Evolutionary conservation across 2,888 invertebrate genomes (phyloP).

Genomic region (Litoditis marina): DNA sequence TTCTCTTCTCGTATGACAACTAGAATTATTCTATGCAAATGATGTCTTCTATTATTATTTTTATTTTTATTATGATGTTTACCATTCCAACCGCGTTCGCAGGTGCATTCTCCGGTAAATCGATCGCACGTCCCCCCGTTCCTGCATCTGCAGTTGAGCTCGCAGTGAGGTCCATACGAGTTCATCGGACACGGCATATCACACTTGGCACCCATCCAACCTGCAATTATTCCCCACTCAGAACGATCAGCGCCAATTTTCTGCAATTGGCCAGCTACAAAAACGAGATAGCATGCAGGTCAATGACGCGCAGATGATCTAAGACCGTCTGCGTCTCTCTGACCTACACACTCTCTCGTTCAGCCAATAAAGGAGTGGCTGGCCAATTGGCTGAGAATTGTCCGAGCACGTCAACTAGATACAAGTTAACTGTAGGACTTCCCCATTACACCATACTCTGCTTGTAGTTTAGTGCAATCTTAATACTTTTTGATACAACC

Average conservation of each 20-base stretch:
- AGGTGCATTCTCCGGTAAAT: constrained; percentile 42
- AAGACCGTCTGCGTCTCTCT: too few relatives aligned
- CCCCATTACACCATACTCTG: background rate
- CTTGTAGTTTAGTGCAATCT: background rate
- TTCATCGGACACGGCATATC: constrained; percentile 45
- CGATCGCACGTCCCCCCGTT: constrained; percentile 44
- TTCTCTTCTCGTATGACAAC: too few relatives aligned
- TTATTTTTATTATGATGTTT: background rate
- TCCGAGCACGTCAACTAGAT: too few relatives aligned
- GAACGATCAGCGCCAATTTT: background rate
- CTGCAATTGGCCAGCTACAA: background rate
- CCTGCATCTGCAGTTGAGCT: constrained; percentile 34
- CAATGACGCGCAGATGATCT: too few relatives aligned
- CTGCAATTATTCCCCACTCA: constrained; percentile 8
- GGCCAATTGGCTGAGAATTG: too few relatives aligned
- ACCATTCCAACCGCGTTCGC: constrained; percentile 32
- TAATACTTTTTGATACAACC: too few relatives aligned
- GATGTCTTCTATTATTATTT: background rate
- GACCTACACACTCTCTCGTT: too few relatives aligned
- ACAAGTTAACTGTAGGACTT: too few relatives aligned
- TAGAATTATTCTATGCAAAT: too few relatives aligned
- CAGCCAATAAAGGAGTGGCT: too few relatives aligned
- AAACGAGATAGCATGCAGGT: too few relatives aligned
- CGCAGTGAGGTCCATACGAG: constrained; percentile 49
- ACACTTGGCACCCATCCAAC: constrained; percentile 47